phyloP scores from a whole-genome alignment of 2,113 vertebrate genomes.

The Ictalurus punctatus region DNA sequence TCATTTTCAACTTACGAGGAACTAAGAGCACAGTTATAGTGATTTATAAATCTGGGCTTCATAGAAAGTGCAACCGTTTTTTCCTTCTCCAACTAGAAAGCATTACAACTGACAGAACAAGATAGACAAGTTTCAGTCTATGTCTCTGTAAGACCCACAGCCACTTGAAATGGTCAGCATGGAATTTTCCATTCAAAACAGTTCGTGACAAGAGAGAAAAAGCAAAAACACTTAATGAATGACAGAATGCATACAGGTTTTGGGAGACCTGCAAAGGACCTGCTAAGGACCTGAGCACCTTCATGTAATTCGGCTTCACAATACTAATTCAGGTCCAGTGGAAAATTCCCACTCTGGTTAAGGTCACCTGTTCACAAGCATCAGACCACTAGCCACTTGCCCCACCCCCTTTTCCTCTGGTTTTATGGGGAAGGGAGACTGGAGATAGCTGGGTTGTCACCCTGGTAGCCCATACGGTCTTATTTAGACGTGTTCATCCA shows the following conservation, averaged over 20 bases:
- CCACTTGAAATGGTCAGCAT: conserved; percentile 38
- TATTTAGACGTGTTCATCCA: conserved; percentile 57
- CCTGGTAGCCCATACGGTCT: conserved; percentile 60
- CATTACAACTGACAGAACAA: not conserved
- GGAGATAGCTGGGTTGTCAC: conserved; percentile 75
- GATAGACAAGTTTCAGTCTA: not conserved
- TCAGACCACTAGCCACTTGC: conserved; percentile 63
- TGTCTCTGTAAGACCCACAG: conserved; percentile 14
- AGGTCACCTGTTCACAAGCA: conserved; percentile 48
- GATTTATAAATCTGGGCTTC: not conserved
- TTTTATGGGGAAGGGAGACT: conserved; percentile 69
- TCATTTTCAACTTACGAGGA: not conserved
- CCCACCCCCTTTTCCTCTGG: conserved; percentile 56
- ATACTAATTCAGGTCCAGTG: conserved; percentile 69
- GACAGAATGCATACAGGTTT: conserved; percentile 42
- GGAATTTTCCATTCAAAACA: conserved; percentile 77
- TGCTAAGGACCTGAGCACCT: conserved; percentile 71
- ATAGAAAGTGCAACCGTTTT: not conserved
- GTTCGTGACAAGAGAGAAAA: conserved; percentile 31
- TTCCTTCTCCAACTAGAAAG: not conserved
- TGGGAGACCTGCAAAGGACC: conserved; percentile 55
- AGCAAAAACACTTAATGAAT: conserved; percentile 20
- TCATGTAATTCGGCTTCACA: conserved; percentile 42
- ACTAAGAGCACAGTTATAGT: not conserved
- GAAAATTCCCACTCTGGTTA: conserved; percentile 74